Evolutionary conservation across 2,888 invertebrate genomes (phyloP).

Genomic region (Lasioglossum vierecki): DNA sequence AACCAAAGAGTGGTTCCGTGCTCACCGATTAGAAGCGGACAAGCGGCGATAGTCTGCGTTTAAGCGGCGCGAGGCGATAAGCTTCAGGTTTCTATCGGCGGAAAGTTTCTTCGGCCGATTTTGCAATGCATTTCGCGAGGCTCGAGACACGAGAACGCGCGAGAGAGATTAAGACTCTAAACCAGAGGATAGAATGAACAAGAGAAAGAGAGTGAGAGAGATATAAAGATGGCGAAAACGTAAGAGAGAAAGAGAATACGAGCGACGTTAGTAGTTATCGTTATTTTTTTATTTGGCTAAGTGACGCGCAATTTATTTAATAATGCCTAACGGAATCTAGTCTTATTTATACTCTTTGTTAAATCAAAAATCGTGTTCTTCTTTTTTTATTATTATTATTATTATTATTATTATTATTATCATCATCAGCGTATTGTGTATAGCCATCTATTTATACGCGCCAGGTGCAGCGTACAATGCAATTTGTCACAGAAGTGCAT

Average conservation of each 20-base stretch:
- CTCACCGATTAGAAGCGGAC: slow-evolving; percentile 57
- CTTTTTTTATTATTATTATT: slow-evolving; percentile 28
- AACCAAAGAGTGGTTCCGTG: slow-evolving; percentile 79
- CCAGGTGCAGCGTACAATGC: neutral
- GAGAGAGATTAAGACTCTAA: slow-evolving; percentile 11
- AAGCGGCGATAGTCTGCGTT: slow-evolving; percentile 24
- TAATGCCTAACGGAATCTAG: slow-evolving; percentile 75
- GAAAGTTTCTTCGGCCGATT: slow-evolving; percentile 30
- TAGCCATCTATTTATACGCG: slow-evolving; percentile 50
- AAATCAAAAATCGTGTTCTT: slow-evolving; percentile 65
- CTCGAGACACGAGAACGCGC: neutral
- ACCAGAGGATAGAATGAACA: neutral
- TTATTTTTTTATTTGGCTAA: slow-evolving; percentile 21
- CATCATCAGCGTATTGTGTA: slow-evolving; percentile 36
- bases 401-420: slow-evolving; percentile 31
- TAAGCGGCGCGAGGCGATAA: slow-evolving; percentile 38
- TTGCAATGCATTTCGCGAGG: slow-evolving; percentile 52
- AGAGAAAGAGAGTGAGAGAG: neutral
- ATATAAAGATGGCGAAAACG: neutral
- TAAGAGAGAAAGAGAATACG: neutral
- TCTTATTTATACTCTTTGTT: slow-evolving; percentile 75
- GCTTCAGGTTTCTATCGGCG: slow-evolving; percentile 44
- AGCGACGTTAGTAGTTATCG: slow-evolving; percentile 14
- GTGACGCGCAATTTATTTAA: slow-evolving; percentile 58
- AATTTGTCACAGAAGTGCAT: neutral